phyloP scores from a whole-genome alignment of 2,113 vertebrate species.

The Rhineura floridana region DNA sequence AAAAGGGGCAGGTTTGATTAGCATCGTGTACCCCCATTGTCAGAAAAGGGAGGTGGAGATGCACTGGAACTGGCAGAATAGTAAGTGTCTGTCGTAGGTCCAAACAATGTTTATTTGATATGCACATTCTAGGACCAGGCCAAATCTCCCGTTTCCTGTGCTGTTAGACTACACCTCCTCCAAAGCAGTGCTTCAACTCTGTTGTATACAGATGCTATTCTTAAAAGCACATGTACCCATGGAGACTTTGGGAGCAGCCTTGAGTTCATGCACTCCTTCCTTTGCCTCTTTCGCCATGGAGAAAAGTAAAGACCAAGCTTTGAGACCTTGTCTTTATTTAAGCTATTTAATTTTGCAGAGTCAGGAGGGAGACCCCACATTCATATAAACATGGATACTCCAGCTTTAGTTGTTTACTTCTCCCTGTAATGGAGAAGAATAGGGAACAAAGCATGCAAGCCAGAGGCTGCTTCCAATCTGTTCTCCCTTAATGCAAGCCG shows the following conservation, averaged over 20 bases:
- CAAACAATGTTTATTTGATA: not conserved
- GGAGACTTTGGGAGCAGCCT: not conserved
- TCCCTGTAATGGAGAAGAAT: not conserved
- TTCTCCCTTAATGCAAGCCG: not conserved
- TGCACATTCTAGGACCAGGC: not conserved
- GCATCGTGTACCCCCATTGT: too few relatives aligned
- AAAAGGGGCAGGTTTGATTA: too few relatives aligned
- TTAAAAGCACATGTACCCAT: not conserved
- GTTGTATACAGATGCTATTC: not conserved
- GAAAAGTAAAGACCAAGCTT: not conserved
- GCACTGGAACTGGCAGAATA: too few relatives aligned
- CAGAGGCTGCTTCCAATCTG: not conserved
- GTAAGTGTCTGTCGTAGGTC: too few relatives aligned
- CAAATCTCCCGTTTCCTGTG: not conserved
- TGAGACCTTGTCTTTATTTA: not conserved
- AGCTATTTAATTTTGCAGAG: not conserved
- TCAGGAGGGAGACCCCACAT: not conserved
- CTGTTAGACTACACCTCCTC: too few relatives aligned
- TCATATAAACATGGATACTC: not conserved
- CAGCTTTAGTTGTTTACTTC: not conserved
- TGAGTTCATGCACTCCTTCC: not conserved
- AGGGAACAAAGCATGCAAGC: not conserved
- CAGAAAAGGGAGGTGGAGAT: too few relatives aligned
- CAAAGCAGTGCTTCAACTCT: not conserved
- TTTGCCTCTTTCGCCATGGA: not conserved